A percentile compares a stretch with the other conserved stretches of the same genome.
phyloP scores from a whole-genome alignment of 2,797 vertebrate genomes.

The Anabas testudineus region DNA sequence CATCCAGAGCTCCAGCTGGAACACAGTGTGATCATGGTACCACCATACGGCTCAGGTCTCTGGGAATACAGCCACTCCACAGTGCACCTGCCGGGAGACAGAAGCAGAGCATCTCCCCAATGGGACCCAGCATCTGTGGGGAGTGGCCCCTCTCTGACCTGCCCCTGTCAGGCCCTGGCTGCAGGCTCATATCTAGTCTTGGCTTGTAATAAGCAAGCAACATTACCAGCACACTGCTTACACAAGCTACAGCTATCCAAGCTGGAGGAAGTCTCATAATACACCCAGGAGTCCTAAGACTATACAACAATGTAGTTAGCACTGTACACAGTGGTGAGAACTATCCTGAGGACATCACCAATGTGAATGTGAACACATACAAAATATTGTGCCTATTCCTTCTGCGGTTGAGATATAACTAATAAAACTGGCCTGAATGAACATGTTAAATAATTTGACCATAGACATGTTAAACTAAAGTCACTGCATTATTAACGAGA shows the following conservation, averaged over 20 bases:
- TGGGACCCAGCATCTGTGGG: slow-evolving; percentile 32
- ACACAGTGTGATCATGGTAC: slow-evolving; percentile 44
- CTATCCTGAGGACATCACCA: background rate
- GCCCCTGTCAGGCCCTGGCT: slow-evolving; percentile 4
- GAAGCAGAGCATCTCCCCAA: slow-evolving; percentile 35
- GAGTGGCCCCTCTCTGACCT: slow-evolving; percentile 16
- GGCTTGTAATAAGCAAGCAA: slow-evolving; percentile 4
- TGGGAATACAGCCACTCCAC: slow-evolving; percentile 27
- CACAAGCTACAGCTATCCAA: background rate
- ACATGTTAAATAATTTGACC: too few species aligned
- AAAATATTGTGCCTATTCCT: background rate
- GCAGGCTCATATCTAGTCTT: slow-evolving; percentile 1
- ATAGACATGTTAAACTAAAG: too few species aligned
- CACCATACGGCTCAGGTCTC: slow-evolving; percentile 51
- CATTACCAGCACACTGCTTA: slow-evolving; percentile 1
- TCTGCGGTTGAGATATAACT: background rate
- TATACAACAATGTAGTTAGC: background rate
- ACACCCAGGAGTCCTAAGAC: background rate
- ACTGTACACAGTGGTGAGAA: background rate
- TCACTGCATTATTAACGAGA: too few species aligned
- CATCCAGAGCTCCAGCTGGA: slow-evolving; percentile 67
- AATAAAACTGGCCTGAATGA: too few species aligned
- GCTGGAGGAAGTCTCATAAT: background rate
- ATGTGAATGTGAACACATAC: background rate
- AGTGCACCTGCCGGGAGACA: slow-evolving; percentile 53